These are phyloP conservation scores for Phyllotreta cruciferae DNA, from an alignment of 2,888 invertebrate genomes.

Conservation along the genomic window DNA sequence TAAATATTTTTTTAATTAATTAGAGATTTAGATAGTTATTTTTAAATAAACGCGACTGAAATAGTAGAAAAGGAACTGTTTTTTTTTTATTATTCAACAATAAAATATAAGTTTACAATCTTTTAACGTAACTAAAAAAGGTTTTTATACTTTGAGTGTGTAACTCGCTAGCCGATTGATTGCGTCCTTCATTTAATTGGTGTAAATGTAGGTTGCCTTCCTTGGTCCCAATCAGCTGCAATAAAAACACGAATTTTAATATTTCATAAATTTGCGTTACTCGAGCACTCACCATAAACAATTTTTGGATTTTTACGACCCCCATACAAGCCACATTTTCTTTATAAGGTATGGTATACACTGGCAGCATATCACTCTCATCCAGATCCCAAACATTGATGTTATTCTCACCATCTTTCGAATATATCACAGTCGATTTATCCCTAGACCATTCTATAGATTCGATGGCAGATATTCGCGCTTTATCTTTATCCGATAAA, in stretches of 20 bases:
- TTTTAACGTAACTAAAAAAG: constrained; percentile 61
- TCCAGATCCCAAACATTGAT: constrained; percentile 65
- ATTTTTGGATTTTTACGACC: constrained; percentile 54
- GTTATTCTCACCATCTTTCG: constrained; percentile 59
- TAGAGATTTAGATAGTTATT: background rate
- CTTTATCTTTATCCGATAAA: constrained; percentile 52
- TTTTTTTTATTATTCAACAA: constrained; percentile 11
- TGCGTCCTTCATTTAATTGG: constrained; percentile 59
- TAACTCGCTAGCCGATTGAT: constrained; percentile 54
- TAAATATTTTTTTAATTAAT: constrained; percentile 1
- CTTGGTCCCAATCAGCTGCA: constrained; percentile 62
- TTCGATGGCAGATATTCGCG: constrained; percentile 48
- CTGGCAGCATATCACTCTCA: constrained; percentile 62
- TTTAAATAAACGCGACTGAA: constrained; percentile 5
- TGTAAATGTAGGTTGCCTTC: constrained; percentile 61
- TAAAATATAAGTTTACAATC: constrained; percentile 47
- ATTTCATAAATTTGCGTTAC: no score
- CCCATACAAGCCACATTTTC: constrained; percentile 59
- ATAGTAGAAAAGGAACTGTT: constrained; percentile 1
- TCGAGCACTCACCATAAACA: constrained; percentile 59
- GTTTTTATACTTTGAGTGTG: constrained; percentile 58
- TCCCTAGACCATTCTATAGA: constrained; percentile 64
- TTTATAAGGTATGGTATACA: constrained; percentile 59
- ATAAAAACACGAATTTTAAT: constrained; percentile 19
- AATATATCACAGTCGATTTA: constrained; percentile 63